Evolutionary conservation across 2,113 vertebrate species (phyloP), one percentile per base, ranked within the genome.

Genomic region (Petaurus breviceps): DNA sequence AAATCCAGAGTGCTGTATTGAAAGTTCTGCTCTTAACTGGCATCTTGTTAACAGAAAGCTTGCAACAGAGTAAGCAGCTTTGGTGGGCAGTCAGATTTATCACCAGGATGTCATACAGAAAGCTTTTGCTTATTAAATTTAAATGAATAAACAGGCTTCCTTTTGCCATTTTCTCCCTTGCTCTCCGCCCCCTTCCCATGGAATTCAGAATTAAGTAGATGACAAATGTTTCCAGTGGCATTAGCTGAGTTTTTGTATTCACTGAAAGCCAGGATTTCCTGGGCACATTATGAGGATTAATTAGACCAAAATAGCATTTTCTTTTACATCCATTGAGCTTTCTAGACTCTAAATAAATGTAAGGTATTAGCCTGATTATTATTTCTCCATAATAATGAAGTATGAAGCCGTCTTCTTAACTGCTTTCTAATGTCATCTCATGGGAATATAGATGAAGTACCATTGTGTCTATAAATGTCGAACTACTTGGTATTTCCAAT

Each of bases 331-430:
- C 47, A 84, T 84, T 84, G 68, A 84, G 68, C 68, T n/a, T 84
- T 84, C n/a, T n/a, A 84, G 68, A 84, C 68, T 84, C 68, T 84
- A 84, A 84, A 84, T 84, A 84, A 84, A 84, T 84, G 37, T 43
- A 84, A 84, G 68, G 68, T 43, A 84, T 84, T 84, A 84, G 68
- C n/a, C 68, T n/a, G 19, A 84, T 84, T 84, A 84, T 84, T 84
- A 84, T 84, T 84, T 84, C n/a, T 37, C 68, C 68, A 84, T 84
- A 84, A 84, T 84, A 84, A 84, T 84, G 68, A 84, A 43, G 68
- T 84, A 84, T 84, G 68, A n/a, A 84, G 68, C 68, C 68, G 43
- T 84, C 68, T 84, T 84, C 68, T n/a, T 84, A 84, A 84, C 68
- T 84, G 68, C 68, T 84, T 84, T 84, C 68, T 84, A 84, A 84